Conservation (phyloP, 2,888 invertebrate species). For the Tetropium fuscum region DNA sequence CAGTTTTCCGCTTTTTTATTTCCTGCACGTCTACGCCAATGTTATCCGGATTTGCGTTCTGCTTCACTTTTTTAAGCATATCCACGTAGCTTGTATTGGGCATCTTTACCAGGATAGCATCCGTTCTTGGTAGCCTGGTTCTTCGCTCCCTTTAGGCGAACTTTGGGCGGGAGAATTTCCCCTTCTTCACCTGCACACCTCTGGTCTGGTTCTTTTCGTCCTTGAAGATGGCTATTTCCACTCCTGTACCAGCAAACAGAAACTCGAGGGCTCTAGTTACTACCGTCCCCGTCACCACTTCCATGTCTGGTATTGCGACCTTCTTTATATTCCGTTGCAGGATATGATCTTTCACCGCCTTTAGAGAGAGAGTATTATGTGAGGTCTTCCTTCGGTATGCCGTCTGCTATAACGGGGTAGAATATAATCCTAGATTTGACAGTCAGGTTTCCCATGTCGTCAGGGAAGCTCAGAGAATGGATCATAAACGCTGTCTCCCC, state of each 20-base stretch:
- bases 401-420: constrained; percentile 19
- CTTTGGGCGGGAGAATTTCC: too few species aligned
- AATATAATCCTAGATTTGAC: constrained; percentile 27
- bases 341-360: constrained; percentile 14
- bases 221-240: constrained; percentile 2
- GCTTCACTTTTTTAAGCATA: constrained; percentile 30
- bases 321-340: constrained; percentile 4
- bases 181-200: too few species aligned
- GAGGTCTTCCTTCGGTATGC: not conserved
- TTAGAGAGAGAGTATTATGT: constrained; percentile 15
- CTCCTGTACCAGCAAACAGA: constrained; percentile 20
- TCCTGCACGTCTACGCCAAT: not conserved
- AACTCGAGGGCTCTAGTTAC: constrained; percentile 25
- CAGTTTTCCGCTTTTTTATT: constrained; percentile 10
- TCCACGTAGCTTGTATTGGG: constrained; percentile 30
- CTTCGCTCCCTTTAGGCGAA: too few species aligned
- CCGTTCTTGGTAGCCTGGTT: too few species aligned
- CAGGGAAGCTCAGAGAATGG: constrained; percentile 40
- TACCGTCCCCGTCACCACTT: constrained; percentile 14
- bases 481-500: too few species aligned
- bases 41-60: not conserved
- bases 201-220: not conserved
- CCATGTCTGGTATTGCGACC: constrained; percentile 27
- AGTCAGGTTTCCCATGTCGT: constrained; percentile 30
- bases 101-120: constrained; percentile 24